These are phyloP conservation scores for Stegodyphus mimosarum DNA, from an alignment of 1,140 invertebrate species.

Conservation along the genomic window DNA sequence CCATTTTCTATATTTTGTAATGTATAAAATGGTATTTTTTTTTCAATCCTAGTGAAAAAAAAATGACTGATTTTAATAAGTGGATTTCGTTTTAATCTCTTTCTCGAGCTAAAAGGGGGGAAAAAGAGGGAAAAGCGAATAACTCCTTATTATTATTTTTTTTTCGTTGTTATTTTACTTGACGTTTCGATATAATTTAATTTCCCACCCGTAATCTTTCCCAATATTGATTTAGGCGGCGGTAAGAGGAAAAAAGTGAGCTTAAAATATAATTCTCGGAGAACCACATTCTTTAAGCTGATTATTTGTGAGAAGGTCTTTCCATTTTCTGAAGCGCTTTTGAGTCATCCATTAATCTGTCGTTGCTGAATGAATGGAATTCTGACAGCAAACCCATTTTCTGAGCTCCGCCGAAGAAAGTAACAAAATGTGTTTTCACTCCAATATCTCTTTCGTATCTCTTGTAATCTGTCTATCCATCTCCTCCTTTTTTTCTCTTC, in stretches of 20 bases:
- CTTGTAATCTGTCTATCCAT: too few relatives aligned
- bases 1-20: neutral
- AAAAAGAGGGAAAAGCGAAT: neutral
- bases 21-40: neutral
- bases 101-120: too few relatives aligned
- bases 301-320: constrained; percentile 2
- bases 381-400: constrained; percentile 5
- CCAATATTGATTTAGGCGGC: constrained; percentile 1
- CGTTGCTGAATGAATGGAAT: neutral
- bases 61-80: too few relatives aligned
- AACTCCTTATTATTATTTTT: neutral
- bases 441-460: too few relatives aligned
- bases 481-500: too few relatives aligned
- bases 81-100: too few relatives aligned
- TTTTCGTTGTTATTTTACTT: neutral
- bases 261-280: neutral
- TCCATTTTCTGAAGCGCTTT: neutral
- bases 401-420: neutral
- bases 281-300: constrained; percentile 8
- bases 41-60: too few relatives aligned
- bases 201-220: constrained; percentile 1
- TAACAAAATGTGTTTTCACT: too few relatives aligned
- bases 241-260: neutral
- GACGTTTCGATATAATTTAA: neutral
- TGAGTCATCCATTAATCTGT: neutral